Evolutionary conservation across 2,113 vertebrate species (phyloP), one percentile per base, ranked within the genome.

Genomic region (Xyrauchen texanus): DNA sequence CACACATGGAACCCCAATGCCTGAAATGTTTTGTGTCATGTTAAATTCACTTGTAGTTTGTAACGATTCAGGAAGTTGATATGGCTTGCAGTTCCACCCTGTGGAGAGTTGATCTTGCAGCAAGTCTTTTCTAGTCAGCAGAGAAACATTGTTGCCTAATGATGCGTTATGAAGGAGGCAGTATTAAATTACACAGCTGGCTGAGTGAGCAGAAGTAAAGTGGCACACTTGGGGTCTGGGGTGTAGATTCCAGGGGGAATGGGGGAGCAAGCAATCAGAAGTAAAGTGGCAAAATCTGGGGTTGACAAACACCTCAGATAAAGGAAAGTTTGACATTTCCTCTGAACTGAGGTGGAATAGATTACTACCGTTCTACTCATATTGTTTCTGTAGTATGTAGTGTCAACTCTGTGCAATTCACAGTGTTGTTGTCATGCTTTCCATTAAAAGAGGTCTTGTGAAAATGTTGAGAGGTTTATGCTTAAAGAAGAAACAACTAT

Each of bases 131-230:
- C 77, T 82, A 82, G 79, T 78, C 68, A 72, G 62, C 57, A 45
- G 21, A 77, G 72, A 47, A 71, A 63, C 69, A 61, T 76, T 65
- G 44, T 57, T 55, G 70, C 64, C 70, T 84, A 86, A 81, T 80
- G 80, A 86, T 78, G 81, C 65, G 61, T 45, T 82, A 75, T 80
- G 49, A 58, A 52, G 52, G 52, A 81, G 79, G 10, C 53, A 11
- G 10, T 12, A 47, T 47, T 55, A 73, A 60, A 73, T 61, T 34
- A 34, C 21, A 34, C 21, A 34, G 21, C 21, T 34, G 21, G 21
- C 21, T 15, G 13, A 71, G 21, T 34, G 21, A 1, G 57, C 55
- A 72, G 44, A 47, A 45, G 55, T 61, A 16, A 44, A n/a, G n/a
- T n/a, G n/a, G n/a, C n/a, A 58, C 55, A 58, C n/a, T 10, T 58